Evolutionary conservation across 2,113 vertebrate species (phyloP).

Genomic region (Paramormyrops kingsleyae): DNA sequence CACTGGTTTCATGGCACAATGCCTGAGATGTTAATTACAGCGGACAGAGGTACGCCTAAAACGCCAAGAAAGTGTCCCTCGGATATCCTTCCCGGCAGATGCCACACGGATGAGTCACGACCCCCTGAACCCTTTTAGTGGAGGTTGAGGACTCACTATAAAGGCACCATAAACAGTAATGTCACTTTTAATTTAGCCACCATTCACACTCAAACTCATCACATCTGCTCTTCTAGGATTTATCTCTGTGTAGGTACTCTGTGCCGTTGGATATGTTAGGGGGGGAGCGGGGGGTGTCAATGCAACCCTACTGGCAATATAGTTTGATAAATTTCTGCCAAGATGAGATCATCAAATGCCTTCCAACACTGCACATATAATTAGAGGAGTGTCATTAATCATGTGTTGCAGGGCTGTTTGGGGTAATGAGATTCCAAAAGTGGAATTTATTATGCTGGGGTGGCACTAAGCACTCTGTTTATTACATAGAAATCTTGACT

Average conservation of each 20-base stretch:
- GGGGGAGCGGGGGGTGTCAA: conserved; percentile 33
- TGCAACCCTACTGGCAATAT: conserved; percentile 38
- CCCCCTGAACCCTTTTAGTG: not conserved
- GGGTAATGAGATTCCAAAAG: conserved; percentile 81
- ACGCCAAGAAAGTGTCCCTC: not conserved
- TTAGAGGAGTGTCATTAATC: conserved; percentile 84
- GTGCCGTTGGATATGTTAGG: conserved; percentile 25
- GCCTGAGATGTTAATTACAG: not conserved
- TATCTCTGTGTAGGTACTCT: conserved; percentile 23
- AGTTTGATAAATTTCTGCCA: conserved; percentile 52
- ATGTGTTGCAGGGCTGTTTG: conserved; percentile 71
- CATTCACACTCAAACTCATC: conserved; percentile 9
- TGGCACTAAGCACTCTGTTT: conserved; percentile 75
- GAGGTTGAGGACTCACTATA: not conserved
- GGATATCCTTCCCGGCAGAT: not conserved
- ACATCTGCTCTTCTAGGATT: conserved; percentile 16
- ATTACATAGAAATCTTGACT: conserved; percentile 78
- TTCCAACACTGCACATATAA: conserved; percentile 72
- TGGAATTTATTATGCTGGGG: conserved; percentile 73
- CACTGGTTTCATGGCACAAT: not conserved
- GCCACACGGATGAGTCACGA: not conserved
- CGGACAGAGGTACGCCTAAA: not conserved
- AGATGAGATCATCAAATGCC: conserved; percentile 66
- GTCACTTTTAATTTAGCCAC: conserved; percentile 14
- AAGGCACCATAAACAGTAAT: not conserved